phyloP scores from a whole-genome alignment of 2,113 vertebrate genomes.

The Varanus salvator region DNA sequence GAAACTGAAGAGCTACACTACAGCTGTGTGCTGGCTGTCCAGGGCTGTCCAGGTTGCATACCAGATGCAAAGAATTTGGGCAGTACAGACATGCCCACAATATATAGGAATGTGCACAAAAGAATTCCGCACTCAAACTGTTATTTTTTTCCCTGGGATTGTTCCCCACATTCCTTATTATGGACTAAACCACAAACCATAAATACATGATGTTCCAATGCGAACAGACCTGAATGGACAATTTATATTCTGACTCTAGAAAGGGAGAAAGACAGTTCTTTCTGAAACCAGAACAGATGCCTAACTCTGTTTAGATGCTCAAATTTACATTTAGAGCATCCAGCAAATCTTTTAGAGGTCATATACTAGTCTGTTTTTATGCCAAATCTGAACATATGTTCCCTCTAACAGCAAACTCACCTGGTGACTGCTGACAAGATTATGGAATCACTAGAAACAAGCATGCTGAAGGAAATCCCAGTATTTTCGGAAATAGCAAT shows the following conservation, averaged over 20 bases:
- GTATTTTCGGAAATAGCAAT: background rate
- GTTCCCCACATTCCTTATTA: too few relatives aligned
- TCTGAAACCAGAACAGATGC: background rate
- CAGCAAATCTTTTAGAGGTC: background rate
- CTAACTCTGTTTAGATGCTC: conserved; percentile 18
- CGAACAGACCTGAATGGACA: too few relatives aligned
- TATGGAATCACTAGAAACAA: background rate
- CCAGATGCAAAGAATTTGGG: background rate
- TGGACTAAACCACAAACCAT: background rate
- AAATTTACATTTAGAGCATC: background rate
- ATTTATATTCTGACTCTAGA: background rate
- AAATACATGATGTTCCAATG: background rate
- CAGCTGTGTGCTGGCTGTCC: background rate
- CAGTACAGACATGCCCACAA: background rate
- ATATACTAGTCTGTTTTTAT: background rate
- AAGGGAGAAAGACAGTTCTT: background rate
- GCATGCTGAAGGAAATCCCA: background rate
- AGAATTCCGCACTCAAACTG: background rate
- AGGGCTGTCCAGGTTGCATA: background rate
- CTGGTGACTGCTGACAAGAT: background rate
- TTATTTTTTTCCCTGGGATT: background rate
- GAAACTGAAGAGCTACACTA: background rate
- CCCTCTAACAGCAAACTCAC: background rate
- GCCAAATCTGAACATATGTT: background rate
- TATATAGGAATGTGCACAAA: background rate